Percentiles rank a stretch among this genome's conserved stretches.
phyloP scores from a whole-genome alignment of 2,113 vertebrate genomes.

The Colaptes auratus region DNA sequence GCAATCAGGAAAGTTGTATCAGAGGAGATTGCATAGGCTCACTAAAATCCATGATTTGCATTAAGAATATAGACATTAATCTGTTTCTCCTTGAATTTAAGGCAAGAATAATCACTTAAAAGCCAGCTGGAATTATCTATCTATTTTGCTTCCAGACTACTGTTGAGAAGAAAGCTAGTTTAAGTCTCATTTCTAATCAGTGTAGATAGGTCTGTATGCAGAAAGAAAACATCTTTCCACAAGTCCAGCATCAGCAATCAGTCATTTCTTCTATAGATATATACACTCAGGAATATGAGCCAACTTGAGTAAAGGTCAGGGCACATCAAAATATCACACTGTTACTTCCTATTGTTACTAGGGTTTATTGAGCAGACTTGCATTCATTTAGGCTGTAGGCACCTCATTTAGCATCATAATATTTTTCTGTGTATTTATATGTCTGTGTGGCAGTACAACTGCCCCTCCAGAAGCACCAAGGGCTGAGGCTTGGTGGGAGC shows the following conservation, averaged over 20 bases:
- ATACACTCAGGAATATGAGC: neutral
- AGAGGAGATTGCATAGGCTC: neutral
- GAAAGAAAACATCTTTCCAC: neutral
- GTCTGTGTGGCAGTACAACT: no score
- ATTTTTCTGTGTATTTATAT: neutral
- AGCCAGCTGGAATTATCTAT: neutral
- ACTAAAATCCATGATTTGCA: neutral
- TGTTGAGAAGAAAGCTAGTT: neutral
- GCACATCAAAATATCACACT: neutral
- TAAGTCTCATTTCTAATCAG: neutral
- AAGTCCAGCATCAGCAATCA: neutral
- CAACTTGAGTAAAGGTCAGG: neutral
- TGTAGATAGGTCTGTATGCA: neutral
- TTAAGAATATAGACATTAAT: neutral
- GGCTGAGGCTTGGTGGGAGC: no score
- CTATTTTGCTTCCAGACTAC: neutral
- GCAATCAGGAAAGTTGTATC: neutral
- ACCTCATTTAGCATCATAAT: neutral
- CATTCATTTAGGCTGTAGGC: neutral
- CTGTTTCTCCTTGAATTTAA: neutral
- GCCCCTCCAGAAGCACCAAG: no score
- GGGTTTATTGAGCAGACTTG: neutral
- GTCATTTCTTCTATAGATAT: neutral
- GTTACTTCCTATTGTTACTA: neutral
- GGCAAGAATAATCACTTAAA: neutral